Base-by-base conservation (phyloP, 2,113 vertebrate genomes). In the Lepus americanus region DNA sequence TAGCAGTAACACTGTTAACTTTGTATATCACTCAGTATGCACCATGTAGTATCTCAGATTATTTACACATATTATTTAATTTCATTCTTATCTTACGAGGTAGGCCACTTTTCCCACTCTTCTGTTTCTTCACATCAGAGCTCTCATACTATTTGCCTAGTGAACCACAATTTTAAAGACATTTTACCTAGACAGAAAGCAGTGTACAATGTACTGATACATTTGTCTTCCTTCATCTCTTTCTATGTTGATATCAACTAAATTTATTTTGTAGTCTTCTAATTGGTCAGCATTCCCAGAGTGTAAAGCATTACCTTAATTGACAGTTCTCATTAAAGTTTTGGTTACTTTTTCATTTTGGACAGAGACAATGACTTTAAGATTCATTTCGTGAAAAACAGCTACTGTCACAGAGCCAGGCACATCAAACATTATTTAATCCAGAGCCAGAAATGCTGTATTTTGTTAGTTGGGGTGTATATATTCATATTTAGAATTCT, bases 281-380 rank as follows among this genome's bases (percentile, higher is more conserved):
- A 84, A 64, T 87, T 2, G 0, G 55, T 92, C 69, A 91, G 53
- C 51, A 73, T 29, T 90, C 73, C 76, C 63, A 82, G 22, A 93
- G 93, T 93, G 36, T 73, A 94, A 95, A 93, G 14, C 22, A 88
- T 33, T 83, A 20, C 72, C 55, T 95, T 92, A 51, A 78, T 12
- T 66, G 29, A 61, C 72, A 85, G 39, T 90, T 92, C 44, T 77
- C 53, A 39, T 92, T 89, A n/a, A 36, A 91, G 55, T 88, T 83
- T 94, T 94, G 69, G 22, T 95, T 87, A 33, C 39, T 7, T 3
- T 82, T 95, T 95, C 49, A 29, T 94, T 94, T 51, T 55, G n/a
- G 29, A 53, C 22, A 53, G 33, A 74, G 44, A 78, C 80, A 53
- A 70, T 85, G 61, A 84, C 51, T 82, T 76, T 82, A 16, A 93